Evolutionary conservation across 2,888 invertebrate genomes (phyloP).

Genomic region (Rhimphoctona megacephalus): DNA sequence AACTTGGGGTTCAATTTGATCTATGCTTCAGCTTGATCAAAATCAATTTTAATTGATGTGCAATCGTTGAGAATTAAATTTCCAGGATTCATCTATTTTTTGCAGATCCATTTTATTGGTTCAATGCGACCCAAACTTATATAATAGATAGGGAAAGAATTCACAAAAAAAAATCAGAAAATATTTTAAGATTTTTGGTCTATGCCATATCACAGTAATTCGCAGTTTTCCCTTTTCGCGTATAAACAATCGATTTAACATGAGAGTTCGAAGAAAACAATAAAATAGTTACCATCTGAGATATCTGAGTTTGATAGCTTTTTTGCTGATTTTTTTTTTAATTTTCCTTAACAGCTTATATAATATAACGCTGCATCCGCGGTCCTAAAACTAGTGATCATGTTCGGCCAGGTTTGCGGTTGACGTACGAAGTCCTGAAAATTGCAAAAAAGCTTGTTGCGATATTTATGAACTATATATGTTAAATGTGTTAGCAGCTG

Average conservation of each 20-base stretch:
- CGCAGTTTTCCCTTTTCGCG: neutral
- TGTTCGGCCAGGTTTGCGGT: neutral
- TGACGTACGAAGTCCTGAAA: neutral
- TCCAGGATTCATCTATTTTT: neutral
- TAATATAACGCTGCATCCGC: neutral
- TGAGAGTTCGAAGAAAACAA: neutral
- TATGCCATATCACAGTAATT: neutral
- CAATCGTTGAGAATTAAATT: neutral
- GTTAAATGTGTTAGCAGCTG: constrained; percentile 11
- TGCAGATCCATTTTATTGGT: neutral
- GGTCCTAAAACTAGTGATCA: neutral
- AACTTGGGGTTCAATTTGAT: no score
- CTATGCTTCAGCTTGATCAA: no score
- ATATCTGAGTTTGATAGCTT: neutral
- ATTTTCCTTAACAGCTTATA: neutral
- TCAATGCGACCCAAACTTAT: neutral
- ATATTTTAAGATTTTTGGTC: neutral
- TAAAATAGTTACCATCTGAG: neutral
- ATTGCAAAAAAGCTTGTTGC: neutral
- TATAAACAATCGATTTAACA: neutral
- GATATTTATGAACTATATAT: constrained; percentile 2
- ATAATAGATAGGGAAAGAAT: neutral
- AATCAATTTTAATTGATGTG: no score
- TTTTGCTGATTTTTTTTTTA: neutral
- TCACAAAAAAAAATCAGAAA: neutral